These are phyloP conservation scores for Spatulosminthurus flaviceps DNA, from an alignment of 2,888 invertebrate species.

Conservation along the genomic window DNA sequence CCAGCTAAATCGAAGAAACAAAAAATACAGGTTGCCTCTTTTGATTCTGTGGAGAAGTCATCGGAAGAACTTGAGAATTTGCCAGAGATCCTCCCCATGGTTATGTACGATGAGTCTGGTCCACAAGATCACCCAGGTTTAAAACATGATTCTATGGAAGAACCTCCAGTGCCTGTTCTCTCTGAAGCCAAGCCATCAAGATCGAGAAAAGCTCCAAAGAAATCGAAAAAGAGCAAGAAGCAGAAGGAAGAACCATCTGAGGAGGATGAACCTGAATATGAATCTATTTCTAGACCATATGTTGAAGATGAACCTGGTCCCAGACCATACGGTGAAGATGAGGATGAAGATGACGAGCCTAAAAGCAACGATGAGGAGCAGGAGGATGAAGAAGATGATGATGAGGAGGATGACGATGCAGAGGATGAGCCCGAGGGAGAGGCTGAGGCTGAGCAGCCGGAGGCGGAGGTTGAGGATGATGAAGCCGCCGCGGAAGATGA, in stretches of 20 bases:
- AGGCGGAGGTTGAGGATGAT: slow-evolving; percentile 45
- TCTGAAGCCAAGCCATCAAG: slow-evolving; percentile 17
- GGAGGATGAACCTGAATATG: slow-evolving; percentile 46
- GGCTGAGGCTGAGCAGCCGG: slow-evolving; percentile 23
- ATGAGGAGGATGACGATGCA: slow-evolving; percentile 39
- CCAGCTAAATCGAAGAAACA: slow-evolving; percentile 39
- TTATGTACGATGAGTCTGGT: slow-evolving; percentile 27
- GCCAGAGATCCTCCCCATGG: slow-evolving; percentile 43
- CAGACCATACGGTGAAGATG: slow-evolving; percentile 5
- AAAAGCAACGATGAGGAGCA: not conserved
- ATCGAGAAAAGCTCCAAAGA: slow-evolving; percentile 29
- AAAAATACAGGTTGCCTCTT: slow-evolving; percentile 2
- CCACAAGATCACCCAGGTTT: not conserved
- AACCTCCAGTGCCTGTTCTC: slow-evolving; percentile 30
- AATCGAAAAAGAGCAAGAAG: slow-evolving; percentile 39
- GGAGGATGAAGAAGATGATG: slow-evolving; percentile 33
- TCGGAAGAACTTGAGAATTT: slow-evolving; percentile 41
- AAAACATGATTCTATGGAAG: slow-evolving; percentile 15
- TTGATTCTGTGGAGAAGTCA: slow-evolving; percentile 38
- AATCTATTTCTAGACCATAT: not conserved
- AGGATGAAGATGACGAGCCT: slow-evolving; percentile 28
- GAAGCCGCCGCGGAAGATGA: slow-evolving; percentile 26
- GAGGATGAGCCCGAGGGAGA: slow-evolving; percentile 29
- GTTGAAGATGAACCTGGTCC: not conserved
- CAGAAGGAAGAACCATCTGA: slow-evolving; percentile 34